A percentile compares a stretch with the other conserved stretches of the same genome.
These are phyloP conservation scores for Phodopus roborovskii DNA, from an alignment of 2,113 vertebrate genomes.

Conservation along the genomic window DNA sequence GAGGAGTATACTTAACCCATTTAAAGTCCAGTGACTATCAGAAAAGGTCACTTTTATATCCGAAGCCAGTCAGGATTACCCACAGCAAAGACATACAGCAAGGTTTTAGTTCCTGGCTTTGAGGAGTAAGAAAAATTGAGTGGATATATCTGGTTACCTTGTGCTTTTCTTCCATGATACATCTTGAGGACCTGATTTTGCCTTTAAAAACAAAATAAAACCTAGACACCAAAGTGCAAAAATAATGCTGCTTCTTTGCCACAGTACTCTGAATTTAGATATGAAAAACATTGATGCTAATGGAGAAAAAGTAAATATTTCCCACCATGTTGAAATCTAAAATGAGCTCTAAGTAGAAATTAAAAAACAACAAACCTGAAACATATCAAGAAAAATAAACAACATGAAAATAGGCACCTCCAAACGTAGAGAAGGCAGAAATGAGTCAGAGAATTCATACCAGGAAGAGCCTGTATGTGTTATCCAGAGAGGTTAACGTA, in stretches of 20 bases:
- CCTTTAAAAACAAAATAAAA: neutral
- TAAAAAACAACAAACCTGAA: neutral
- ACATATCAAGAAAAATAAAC: neutral
- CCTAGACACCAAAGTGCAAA: constrained; percentile 9
- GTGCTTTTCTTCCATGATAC: neutral
- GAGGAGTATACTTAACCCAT: neutral
- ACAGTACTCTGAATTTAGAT: neutral
- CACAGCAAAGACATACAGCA: neutral
- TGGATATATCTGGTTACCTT: neutral
- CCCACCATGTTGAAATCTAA: constrained; percentile 4
- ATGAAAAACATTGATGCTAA: neutral
- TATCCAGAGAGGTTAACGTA: neutral
- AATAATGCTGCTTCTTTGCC: neutral
- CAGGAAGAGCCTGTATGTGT: neutral
- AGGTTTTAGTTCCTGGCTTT: constrained; percentile 6
- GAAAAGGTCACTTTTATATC: neutral
- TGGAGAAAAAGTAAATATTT: neutral
- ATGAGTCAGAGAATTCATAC: neutral
- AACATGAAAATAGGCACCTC: neutral
- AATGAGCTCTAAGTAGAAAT: neutral
- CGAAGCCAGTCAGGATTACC: neutral
- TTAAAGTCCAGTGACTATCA: neutral
- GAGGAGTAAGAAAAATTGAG: neutral
- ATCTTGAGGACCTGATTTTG: neutral
- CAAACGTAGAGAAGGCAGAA: neutral